These are phyloP conservation scores for Montipora cactus DNA, from an alignment of 64 coral and sea anemone species.

Conservation along the genomic window DNA sequence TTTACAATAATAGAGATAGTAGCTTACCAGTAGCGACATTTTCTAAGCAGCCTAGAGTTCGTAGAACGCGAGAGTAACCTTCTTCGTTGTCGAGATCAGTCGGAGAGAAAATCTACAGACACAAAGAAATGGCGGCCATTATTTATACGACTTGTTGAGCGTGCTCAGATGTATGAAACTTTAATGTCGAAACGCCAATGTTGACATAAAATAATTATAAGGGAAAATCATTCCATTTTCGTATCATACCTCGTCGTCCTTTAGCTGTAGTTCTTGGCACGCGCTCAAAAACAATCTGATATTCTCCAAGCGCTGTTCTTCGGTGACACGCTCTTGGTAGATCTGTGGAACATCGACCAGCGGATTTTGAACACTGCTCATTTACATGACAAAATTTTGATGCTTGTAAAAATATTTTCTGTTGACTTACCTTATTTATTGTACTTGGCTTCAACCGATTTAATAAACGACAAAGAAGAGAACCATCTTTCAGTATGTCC, in stretches of 20 bases:
- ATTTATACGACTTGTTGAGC: constrained; percentile 48
- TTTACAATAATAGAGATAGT: constrained; percentile 25
- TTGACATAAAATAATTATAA: constrained; percentile 74
- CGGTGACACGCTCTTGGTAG: constrained; percentile 29
- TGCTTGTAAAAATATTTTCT: neutral
- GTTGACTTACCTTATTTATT: constrained; percentile 61
- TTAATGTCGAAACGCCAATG: constrained; percentile 63
- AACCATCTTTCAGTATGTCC: constrained; percentile 44
- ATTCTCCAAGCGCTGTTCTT: constrained; percentile 32
- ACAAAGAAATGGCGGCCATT: constrained; percentile 56
- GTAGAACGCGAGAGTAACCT: constrained; percentile 32
- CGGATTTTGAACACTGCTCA: constrained; percentile 21
- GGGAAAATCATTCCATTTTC: constrained; percentile 49
- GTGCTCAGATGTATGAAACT: constrained; percentile 81
- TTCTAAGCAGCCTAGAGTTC: constrained; percentile 66
- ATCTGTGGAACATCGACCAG: constrained; percentile 61
- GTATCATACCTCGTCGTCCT: constrained; percentile 68
- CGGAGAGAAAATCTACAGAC: constrained; percentile 49
- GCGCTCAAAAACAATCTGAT: constrained; percentile 56
- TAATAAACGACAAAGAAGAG: constrained; percentile 64
- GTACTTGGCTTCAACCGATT: constrained; percentile 62
- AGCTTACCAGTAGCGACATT: constrained; percentile 62
- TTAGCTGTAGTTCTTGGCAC: constrained; percentile 68
- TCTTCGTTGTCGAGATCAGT: constrained; percentile 57
- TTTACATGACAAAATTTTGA: constrained; percentile 65